Evolutionary conservation across 2,888 invertebrate genomes (phyloP).

Genomic region (Melanophora roralis): DNA sequence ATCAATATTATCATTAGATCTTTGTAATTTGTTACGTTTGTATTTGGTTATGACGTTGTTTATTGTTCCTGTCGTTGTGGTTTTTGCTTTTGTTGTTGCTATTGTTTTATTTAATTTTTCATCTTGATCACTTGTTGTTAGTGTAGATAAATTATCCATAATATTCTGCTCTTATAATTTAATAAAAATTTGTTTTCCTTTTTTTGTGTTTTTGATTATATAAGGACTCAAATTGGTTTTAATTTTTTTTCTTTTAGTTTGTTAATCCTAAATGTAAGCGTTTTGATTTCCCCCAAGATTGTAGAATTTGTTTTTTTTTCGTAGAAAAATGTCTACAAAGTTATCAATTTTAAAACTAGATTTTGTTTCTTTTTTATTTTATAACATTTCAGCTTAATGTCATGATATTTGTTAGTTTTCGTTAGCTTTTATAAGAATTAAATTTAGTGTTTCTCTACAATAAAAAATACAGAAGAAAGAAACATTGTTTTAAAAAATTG

Average conservation of each 20-base stretch:
- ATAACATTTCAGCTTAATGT: conserved; percentile 24
- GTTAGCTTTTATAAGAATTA: conserved; percentile 5
- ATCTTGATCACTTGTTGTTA: background rate
- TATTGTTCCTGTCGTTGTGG: background rate
- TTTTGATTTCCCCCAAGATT: conserved; percentile 62
- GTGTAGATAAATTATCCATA: conserved; percentile 60
- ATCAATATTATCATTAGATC: conserved; percentile 49
- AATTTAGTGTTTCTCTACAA: conserved; percentile 24
- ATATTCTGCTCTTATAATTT: conserved; percentile 39
- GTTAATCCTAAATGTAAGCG: conserved; percentile 61
- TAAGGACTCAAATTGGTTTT: background rate
- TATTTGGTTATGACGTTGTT: conserved; percentile 25
- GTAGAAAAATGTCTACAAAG: conserved; percentile 28
- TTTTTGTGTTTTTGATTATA: conserved; percentile 14
- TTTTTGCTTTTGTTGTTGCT: conserved; percentile 16
- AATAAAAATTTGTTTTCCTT: conserved; percentile 30
- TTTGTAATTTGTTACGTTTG: conserved; percentile 63
- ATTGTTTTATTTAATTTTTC: conserved; percentile 25
- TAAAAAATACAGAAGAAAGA: background rate
- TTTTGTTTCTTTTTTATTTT: background rate
- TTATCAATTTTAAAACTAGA: conserved; percentile 14
- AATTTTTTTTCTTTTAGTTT: conserved; percentile 38
- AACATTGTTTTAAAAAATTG: background rate
- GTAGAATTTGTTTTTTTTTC: conserved; percentile 34
- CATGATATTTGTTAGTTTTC: conserved; percentile 9